Evolutionary conservation across 23 tunicate species (phyloP), one percentile per base, ranked within the genome.

Genomic region (Corella eumyota): DNA sequence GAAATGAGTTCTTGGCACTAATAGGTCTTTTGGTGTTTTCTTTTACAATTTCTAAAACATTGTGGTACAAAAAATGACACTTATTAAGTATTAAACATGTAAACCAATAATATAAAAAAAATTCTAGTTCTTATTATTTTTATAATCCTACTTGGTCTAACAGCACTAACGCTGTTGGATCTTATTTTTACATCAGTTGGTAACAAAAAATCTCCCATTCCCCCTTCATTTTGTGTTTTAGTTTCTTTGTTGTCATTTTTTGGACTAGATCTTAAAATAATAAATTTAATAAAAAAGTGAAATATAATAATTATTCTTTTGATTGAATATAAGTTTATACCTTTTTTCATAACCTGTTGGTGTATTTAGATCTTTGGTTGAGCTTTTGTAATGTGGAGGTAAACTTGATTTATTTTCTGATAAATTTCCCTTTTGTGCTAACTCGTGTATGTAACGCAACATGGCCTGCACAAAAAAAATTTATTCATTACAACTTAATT

Each of bases 401-500:
- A 72, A 30, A 61, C 28, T 72, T 25, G 11, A 21, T 13, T 35
- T 38, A 24, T 34, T 34, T 7, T 50, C 68, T 29, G 9, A 3
- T 22, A 61, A 28, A 17, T 32, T 60, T 31, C 78, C 68, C 3
- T 50, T 21, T 22, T 21, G 30, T 20, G 61, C 32, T 20, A 61
- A 48, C 3, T 72, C 78, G 51, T 61, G 48, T 22, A 72, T 28
- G 24, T 56, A 34, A 32, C 68, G 78, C 48, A 72, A 59, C 35
- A 61, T 61, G 15, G 78, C 78, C 78, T 72, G 56, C 20, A 17
- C 25, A 7, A 27, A 32, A 32, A 64, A 20, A 20, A 23, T 31
- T 1, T 38, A 23, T 15, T 4, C 11, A 54, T 26, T 13, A 2
- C 21, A 51, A n/a, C n/a, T n/a, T n/a, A n/a, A n/a, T n/a, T n/a